These are phyloP conservation scores for Cheilosia vulpina DNA, from an alignment of 2,888 invertebrate species.

Conservation along the genomic window DNA sequence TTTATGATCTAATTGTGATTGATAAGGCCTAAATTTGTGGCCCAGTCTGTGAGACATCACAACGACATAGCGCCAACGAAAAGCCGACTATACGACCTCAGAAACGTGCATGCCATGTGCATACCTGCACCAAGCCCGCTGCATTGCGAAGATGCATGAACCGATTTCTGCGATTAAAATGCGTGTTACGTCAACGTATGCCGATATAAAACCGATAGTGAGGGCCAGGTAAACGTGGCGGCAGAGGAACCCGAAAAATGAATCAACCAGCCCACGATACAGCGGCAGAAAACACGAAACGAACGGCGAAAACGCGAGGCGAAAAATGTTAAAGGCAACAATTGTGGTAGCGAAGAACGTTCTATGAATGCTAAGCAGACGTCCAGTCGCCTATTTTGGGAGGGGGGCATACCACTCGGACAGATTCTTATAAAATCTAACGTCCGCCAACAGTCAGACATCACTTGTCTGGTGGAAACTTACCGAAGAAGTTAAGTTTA, in stretches of 20 bases:
- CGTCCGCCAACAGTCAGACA: constrained; percentile 80
- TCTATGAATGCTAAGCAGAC: constrained; percentile 76
- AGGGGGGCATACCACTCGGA: constrained; percentile 66
- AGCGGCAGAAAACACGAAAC: constrained; percentile 10
- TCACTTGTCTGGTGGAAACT: constrained; percentile 84
- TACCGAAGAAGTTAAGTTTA: constrained; percentile 82
- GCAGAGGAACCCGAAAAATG: constrained; percentile 17
- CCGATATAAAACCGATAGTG: neutral
- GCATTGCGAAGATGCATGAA: constrained; percentile 29
- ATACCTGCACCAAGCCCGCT: neutral
- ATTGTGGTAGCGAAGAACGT: constrained; percentile 70
- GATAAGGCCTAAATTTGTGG: neutral
- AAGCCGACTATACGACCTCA: neutral
- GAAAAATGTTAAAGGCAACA: constrained; percentile 48
- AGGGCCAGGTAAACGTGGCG: neutral
- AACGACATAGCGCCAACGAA: constrained; percentile 6
- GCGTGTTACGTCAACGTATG: constrained; percentile 51
- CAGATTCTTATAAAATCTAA: constrained; percentile 83
- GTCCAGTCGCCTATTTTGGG: constrained; percentile 68
- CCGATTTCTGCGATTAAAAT: constrained; percentile 23
- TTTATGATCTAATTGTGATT: constrained; percentile 6
- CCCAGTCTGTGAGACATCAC: constrained; percentile 1
- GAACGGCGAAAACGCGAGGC: constrained; percentile 29
- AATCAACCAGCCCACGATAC: constrained; percentile 20
- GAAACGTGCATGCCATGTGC: constrained; percentile 12